Base-by-base conservation (phyloP, 2,797 vertebrate species). In the Buphagus erythrorhynchus region DNA sequence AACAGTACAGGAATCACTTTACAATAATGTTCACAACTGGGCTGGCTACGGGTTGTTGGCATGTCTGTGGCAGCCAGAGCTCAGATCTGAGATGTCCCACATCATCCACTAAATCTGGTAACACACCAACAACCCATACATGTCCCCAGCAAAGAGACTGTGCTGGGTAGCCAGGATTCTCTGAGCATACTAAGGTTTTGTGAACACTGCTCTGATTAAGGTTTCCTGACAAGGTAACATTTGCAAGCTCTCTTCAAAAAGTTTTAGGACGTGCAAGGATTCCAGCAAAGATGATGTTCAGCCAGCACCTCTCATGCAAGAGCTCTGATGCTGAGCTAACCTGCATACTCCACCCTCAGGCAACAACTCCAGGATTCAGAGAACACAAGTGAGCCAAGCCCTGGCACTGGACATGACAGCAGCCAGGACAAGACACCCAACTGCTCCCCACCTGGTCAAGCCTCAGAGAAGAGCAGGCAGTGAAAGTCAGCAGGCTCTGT, bases 21-120 rank as follows among this genome's bases (percentile, higher is more conserved):
- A 40, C 0, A 1, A 3, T 21, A 40, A 45, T 0, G 0, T 61
- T 75, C 51, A 42, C n/a, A 57, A 19, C 1, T 5, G 11, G 46
- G 31, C 36, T 68, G 62, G 36, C 81, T 79, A 67, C 0, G 3
- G 28, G 31, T 6, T 54, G n/a, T 40, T 65, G n/a, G 36, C 38
- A 63, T 0, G 0, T 74, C 61, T 1, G 8, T 2, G 3, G 36
- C 59, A 74, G 26, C 48, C 77, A 93, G 38, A 90, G 38, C n/a
- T 86, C 88, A 72, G 49, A 57, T 49, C 35, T 75, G 49, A 86
- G 75, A 58, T 28, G n/a, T 17, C 15, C 35, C 42, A 36, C 26
- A 73, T 74, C 11, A 71, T 35, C 31, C 25, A 67, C 35, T 81
- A 31, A 36, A 49, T 24, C 12, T 5, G 15, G 20, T 11, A 77